phyloP scores from a whole-genome alignment of 2,888 invertebrate genomes.

The Lithophane ornitopus region DNA sequence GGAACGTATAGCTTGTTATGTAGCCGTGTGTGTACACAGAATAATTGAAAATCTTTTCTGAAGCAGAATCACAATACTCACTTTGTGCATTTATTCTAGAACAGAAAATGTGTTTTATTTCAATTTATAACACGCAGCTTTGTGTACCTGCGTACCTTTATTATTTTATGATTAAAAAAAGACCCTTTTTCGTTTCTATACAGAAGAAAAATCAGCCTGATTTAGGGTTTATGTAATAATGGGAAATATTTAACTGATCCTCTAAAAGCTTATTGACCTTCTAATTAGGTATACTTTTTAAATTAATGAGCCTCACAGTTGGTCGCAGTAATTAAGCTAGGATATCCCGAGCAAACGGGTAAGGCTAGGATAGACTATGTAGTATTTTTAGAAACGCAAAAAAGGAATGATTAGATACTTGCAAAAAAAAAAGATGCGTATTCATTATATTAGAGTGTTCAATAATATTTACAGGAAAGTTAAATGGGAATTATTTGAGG shows the following conservation, averaged over 20 bases:
- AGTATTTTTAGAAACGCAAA: not conserved
- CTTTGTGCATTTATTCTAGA: not conserved
- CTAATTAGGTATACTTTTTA: too few relatives aligned
- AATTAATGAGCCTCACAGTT: too few relatives aligned
- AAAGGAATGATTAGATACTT: not conserved
- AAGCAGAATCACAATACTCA: not conserved
- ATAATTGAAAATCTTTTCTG: constrained; percentile 21
- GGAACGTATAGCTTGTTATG: too few relatives aligned
- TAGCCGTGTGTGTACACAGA: not conserved
- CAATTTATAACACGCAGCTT: not conserved
- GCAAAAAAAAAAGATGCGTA: too few relatives aligned
- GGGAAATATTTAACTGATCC: too few relatives aligned
- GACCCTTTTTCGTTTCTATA: not conserved
- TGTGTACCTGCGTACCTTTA: not conserved
- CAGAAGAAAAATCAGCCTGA: not conserved
- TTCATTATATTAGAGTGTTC: too few relatives aligned
- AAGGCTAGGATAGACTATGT: not conserved
- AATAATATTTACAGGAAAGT: too few relatives aligned
- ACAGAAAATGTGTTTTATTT: not conserved
- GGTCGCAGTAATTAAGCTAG: too few relatives aligned
- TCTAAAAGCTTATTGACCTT: too few relatives aligned
- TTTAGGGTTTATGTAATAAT: not conserved
- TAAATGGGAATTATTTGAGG: too few relatives aligned
- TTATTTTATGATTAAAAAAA: not conserved
- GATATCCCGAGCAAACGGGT: not conserved